Evolutionary conservation across 2,888 invertebrate genomes (phyloP), one percentile per base, ranked within the genome.

Genomic region (Thecocarcelia acutangulata): DNA sequence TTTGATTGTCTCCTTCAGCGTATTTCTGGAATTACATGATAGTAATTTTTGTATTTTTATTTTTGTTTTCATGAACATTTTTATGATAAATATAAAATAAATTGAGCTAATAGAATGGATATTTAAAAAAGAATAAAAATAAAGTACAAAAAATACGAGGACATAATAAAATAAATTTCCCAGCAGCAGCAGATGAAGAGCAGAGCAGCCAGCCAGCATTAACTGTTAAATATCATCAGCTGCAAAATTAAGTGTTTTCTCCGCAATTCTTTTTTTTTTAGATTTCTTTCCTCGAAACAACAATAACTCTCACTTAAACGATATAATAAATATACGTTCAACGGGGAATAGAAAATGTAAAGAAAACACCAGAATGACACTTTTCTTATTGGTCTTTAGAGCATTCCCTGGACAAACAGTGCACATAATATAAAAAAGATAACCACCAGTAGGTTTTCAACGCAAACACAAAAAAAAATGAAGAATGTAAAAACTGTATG

Each of bases 1-100:
- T 94, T 86, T 93, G 93, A 90, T 94, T 93, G 78, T 92, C 90
- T 63, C 93, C 94, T 83, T 93, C 90, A 68, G 94, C 92, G 89
- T 92, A 94, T 90, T 94, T 94, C 92, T 94, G 90, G 4, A 90
- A 91, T 83, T 80, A 84, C 79, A 85, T 83, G 5, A 50, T 64
- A 63, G 37, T 33, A 46, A 12, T 40, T 21, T 28, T 13, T 17
- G 2, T 15, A 28, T 28, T 15, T 24, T 37, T 13, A 19, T 54
- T 44, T 44, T 24, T 5, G 13, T 15, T 52, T 17, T 28, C 11
- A 1, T 33, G 3, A 28, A 42, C 15, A 58, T 46, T 48, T 70
- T 56, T 64, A 19, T 54, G 56, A 59, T 61, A 74, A 56, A 63
- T 50, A 21, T 56, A 33, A 79, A 74, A 74, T 61, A 58, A 48